Base-by-base conservation (phyloP, 2,888 invertebrate species). In the Melitaea athalia region DNA sequence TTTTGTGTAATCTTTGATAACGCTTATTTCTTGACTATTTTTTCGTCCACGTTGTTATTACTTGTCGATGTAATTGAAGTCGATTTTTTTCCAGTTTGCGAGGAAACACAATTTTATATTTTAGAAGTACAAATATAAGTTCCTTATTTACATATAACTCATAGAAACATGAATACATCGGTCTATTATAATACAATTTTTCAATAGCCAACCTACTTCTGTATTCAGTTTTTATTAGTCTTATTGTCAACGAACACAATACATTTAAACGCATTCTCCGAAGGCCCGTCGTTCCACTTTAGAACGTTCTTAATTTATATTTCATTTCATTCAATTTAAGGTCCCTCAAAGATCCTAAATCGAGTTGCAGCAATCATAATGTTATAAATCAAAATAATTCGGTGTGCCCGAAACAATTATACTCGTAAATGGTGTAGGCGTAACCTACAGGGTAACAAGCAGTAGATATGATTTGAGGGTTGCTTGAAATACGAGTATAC, bases 331-430 rank as follows among this genome's bases (percentile, higher is more conserved):
- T 89, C 89, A 90, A 91, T 92, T 90, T 86, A 86, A 81, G 78
- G 81, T 75, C 79, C 83, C 82, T 82, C 81, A 82, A 86, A 84
- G 84, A 82, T 81, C 85, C 85, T 83, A 81, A 91, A 92, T 91
- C 91, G 88, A 91, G 84, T 91, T 90, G 89, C 83, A 85, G 83
- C 92, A 91, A 92, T 92, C 90, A 89, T 85, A 88, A 89, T 85
- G 86, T 86, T 74, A 91, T 91, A 91, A 92, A 92, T 92, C 92
- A 92, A 91, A 91, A 91, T 91, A 89, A 91, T 90, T 87, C 83
- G 84, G 82, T 85, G 85, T 81, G 84, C 82, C 87, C 78, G 81
- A 83, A 89, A 88, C 90, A 91, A 91, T 90, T 90, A 89, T 83
- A 84, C 79, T 77, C 72, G 80, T 80, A 84, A 88, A 88, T 82